These are phyloP conservation scores for Neotoma lepida DNA, from an alignment of 2,113 vertebrate genomes.

Conservation along the genomic window DNA sequence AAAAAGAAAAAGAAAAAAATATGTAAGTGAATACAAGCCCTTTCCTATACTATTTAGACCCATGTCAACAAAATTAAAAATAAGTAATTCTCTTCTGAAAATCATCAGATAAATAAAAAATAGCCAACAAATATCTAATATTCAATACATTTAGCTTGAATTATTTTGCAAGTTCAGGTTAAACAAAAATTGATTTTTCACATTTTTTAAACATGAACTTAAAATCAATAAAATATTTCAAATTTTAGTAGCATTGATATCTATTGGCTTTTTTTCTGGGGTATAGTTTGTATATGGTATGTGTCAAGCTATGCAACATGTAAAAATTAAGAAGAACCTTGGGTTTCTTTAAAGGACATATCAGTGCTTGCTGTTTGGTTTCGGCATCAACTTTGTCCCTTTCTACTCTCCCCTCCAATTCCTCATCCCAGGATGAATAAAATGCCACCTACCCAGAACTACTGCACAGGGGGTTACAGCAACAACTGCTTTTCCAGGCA, in stretches of 20 bases:
- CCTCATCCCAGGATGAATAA: not conserved
- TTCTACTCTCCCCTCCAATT: not conserved
- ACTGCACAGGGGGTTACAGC: not conserved
- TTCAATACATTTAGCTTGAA: not conserved
- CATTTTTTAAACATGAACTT: not conserved
- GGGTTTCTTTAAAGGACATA: not conserved
- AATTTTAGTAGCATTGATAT: not conserved
- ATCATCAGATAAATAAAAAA: not conserved
- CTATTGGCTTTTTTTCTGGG: not conserved
- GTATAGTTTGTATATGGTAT: not conserved
- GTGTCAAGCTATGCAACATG: not conserved
- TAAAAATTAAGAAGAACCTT: not conserved
- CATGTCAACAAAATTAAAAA: not conserved
- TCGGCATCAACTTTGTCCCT: not conserved
- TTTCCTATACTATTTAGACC: not conserved
- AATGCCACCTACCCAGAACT: not conserved
- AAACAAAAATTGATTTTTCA: not conserved
- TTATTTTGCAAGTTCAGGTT: not conserved
- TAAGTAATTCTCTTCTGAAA: not conserved
- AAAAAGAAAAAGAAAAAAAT: no score
- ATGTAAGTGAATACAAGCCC: not conserved
- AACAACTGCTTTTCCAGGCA: conserved; percentile 47
- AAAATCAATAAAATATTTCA: not conserved
- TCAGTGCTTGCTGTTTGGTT: not conserved
- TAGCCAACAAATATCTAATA: not conserved